Evolutionary conservation across 2,797 vertebrate species (phyloP), one percentile per base, ranked within the genome.

Genomic region (Bovichtus diacanthus): DNA sequence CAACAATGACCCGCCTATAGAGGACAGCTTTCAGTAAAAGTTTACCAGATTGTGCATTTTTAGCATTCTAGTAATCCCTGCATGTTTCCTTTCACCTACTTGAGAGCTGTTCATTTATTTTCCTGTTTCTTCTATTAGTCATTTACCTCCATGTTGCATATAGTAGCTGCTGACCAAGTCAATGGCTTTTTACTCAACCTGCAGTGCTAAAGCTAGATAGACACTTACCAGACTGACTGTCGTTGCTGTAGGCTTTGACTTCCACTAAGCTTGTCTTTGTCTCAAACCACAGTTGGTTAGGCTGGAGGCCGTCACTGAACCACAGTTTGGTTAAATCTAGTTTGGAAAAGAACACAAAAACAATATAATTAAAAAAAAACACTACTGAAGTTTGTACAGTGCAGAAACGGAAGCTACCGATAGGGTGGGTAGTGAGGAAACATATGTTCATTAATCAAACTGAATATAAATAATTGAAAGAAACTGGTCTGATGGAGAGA

Each of bases 261-360:
- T 94, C 91, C 31, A 95, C 81, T 72, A 98, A 69, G 2, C 86
- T 93, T 74, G 92, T 94, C 78, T 96, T 95, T 9, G 96, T 88
- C 6, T 94, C 92, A 80, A 99, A 98, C 97, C 96, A 98, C 86
- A 94, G 83, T 76, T 95, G 93, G 18, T 93, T 94, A 2, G 88
- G 88, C 68, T 96, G 96, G 43, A 94, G 60, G 0, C 92, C 94
- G 50, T 94, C 95, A 61, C 94, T 96, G 76, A 96, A 95, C 97
- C 97, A 99, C 63, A 99, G 59, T 83, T 90, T 96, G 43, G 92
- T 91, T 27, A 93, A 82, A 74, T 90, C 96, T 97, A 59, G 47
- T 15, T 62, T 15, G n/a, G 9, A 74, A n/a, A 59, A 53, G 1
- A 38, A 6, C 9, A 18, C 4, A 31, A 15, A 36, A 13, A 50